phyloP scores from a whole-genome alignment of 2,797 vertebrate genomes.

The Gymnoscopelus microlampas region DNA sequence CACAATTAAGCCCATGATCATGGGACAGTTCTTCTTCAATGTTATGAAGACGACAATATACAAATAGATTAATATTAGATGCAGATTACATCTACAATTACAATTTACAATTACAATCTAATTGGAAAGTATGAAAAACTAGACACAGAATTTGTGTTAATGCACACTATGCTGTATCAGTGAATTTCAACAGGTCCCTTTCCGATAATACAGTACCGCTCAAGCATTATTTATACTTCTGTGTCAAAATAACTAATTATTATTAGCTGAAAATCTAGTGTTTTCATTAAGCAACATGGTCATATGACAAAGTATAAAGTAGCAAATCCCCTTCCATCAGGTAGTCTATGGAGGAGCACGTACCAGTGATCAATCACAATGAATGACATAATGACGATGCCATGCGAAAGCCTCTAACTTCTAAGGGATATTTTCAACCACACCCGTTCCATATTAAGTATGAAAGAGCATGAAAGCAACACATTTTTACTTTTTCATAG shows the following conservation, averaged over 20 bases:
- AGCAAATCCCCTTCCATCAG: no score
- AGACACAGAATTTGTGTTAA: conserved; percentile 6
- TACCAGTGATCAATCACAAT: conserved; percentile 8
- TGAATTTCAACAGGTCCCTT: conserved; percentile 15
- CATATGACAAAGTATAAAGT: no score
- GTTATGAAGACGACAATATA: not conserved
- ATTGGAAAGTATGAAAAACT: conserved; percentile 21
- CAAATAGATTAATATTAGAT: conserved; percentile 1
- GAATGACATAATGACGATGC: conserved; percentile 23
- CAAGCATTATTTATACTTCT: conserved; percentile 2
- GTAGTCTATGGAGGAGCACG: not conserved
- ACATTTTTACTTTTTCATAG: conserved; percentile 6
- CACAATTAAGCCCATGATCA: not conserved
- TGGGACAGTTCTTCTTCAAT: not conserved
- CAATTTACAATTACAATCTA: not conserved
- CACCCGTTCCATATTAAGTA: conserved; percentile 10
- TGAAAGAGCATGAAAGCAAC: conserved; percentile 7
- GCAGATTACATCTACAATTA: conserved; percentile 2
- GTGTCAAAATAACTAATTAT: no score
- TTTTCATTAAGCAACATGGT: no score
- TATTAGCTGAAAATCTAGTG: no score
- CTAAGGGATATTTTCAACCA: conserved; percentile 9
- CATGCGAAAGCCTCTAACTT: not conserved
- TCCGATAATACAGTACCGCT: conserved; percentile 37
- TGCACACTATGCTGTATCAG: not conserved